Conservation (phyloP, 2,113 vertebrate species). For the Ailuropoda melanoleuca region DNA sequence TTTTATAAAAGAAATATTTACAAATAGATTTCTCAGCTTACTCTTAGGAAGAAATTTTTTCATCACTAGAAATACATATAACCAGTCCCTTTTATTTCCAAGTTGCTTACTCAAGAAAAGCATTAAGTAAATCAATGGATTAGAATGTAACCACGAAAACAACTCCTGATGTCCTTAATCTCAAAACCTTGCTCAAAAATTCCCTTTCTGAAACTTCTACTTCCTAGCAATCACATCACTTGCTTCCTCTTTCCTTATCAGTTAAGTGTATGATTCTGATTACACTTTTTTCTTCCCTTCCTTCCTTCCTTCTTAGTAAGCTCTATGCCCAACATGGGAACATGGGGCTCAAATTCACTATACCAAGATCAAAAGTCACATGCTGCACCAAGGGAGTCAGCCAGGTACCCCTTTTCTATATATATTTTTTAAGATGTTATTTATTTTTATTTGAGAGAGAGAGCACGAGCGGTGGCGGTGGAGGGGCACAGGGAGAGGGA, state of each 20-base stretch:
- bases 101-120: background rate
- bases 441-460: background rate
- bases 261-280: background rate
- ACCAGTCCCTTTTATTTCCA: background rate
- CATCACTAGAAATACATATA: constrained; percentile 3
- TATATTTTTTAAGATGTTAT: background rate
- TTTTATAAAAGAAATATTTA: background rate
- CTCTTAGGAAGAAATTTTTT: background rate
- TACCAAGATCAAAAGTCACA: background rate
- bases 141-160: background rate
- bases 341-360: background rate
- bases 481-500: background rate
- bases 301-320: background rate
- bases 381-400: background rate
- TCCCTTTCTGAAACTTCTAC: background rate
- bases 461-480: background rate
- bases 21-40: background rate
- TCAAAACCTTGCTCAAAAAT: background rate
- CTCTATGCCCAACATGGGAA: background rate
- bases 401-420: background rate
- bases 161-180: background rate
- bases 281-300: background rate
- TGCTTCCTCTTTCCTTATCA: background rate
- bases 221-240: background rate
- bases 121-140: background rate